A percentile compares a stretch with the other conserved stretches of the same genome.
phyloP scores from a whole-genome alignment of 2,888 invertebrate species.

The Polyommatus iphigenia region DNA sequence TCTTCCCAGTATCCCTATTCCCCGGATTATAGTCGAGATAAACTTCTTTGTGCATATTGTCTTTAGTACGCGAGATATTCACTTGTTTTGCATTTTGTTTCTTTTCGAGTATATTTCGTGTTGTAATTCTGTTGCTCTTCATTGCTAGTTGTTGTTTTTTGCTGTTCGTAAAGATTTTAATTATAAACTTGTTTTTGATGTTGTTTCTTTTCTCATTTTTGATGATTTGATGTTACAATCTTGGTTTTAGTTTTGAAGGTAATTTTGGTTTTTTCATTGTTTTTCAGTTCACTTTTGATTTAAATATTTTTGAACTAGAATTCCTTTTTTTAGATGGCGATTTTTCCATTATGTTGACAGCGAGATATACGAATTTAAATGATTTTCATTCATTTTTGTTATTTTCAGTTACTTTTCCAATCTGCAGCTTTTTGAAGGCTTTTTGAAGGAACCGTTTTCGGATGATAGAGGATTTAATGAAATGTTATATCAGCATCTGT shows the following conservation, averaged over 20 bases:
- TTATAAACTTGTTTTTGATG: background rate
- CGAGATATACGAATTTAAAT: background rate
- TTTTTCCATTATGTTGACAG: background rate
- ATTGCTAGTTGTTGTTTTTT: background rate
- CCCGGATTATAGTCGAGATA: constrained; percentile 23
- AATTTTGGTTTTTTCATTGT: background rate
- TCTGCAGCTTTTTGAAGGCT: background rate
- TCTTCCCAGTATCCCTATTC: constrained; percentile 23
- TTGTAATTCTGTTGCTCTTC: background rate
- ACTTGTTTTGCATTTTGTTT: constrained; percentile 10
- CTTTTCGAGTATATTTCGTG: background rate
- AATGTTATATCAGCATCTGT: background rate
- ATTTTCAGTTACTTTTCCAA: background rate
- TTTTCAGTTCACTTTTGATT: background rate
- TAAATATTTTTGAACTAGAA: too few species aligned
- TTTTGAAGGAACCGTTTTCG: background rate
- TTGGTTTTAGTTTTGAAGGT: background rate
- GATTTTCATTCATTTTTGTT: background rate
- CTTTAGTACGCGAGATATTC: constrained; percentile 9
- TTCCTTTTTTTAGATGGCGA: too few species aligned
- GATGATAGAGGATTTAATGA: background rate
- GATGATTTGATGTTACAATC: background rate
- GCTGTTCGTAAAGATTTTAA: background rate
- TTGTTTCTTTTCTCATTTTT: background rate
- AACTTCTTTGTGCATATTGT: constrained; percentile 22